A percentile compares a stretch with the other conserved stretches of the same genome.
Evolutionary conservation across 2,113 vertebrate species (phyloP).

Genomic region (Nanger granti): DNA sequence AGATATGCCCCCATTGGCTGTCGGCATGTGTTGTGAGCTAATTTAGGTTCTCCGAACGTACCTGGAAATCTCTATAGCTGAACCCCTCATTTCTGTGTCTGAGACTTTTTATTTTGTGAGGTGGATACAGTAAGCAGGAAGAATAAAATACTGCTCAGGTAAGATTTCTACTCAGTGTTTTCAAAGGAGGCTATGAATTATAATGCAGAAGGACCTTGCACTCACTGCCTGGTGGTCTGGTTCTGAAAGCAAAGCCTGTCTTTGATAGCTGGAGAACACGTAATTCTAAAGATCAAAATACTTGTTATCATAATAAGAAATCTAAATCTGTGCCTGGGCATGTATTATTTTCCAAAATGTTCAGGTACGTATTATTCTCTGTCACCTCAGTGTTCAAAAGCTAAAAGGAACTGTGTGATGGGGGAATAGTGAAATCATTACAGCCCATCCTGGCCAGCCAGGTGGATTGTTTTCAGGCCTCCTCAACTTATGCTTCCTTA

Average conservation of each 20-base stretch:
- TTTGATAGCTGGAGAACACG: background rate
- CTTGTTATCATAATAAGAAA: background rate
- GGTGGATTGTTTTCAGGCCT: background rate
- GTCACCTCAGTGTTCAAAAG: background rate
- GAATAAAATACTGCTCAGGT: background rate
- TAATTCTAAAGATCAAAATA: constrained; percentile 15
- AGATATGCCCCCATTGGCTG: background rate
- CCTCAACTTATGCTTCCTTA: background rate
- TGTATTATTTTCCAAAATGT: background rate
- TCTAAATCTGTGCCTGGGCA: background rate
- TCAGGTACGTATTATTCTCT: background rate
- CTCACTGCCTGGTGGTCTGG: background rate
- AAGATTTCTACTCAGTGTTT: constrained; percentile 5
- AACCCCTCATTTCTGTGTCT: background rate
- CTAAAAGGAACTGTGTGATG: background rate
- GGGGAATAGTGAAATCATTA: background rate
- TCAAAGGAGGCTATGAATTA: constrained; percentile 4
- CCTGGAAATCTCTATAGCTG: background rate
- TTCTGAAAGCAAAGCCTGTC: constrained; percentile 3
- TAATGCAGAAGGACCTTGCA: background rate
- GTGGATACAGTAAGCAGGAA: background rate
- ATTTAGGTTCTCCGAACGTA: background rate
- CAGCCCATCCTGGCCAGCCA: background rate
- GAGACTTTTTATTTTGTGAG: constrained; percentile 28
- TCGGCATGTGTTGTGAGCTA: background rate